Conservation (phyloP, 2,797 vertebrate genomes). For the Enteromius paludinosus region DNA sequence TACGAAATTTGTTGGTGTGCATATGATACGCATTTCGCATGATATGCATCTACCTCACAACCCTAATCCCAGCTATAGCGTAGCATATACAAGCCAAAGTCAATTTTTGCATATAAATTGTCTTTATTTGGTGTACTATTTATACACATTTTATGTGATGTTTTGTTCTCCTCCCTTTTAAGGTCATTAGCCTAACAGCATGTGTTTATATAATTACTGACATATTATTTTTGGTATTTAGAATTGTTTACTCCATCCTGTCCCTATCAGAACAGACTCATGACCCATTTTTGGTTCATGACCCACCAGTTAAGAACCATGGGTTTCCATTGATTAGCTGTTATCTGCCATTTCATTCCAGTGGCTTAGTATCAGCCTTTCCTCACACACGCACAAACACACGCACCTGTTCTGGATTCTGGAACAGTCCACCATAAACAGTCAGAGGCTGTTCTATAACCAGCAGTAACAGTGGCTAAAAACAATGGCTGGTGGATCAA, state of each 20-base stretch:
- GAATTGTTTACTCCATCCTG: neutral
- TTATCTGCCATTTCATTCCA: constrained; percentile 57
- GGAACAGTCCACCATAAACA: constrained; percentile 8
- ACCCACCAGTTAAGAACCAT: constrained; percentile 27
- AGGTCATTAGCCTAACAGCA: neutral
- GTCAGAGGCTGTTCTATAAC: constrained; percentile 26
- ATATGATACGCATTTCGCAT: too few species aligned
- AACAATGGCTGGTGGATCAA: constrained; percentile 60
- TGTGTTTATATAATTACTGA: neutral
- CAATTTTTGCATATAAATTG: too few species aligned
- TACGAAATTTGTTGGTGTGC: too few species aligned
- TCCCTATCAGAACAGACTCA: neutral
- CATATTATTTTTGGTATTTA: neutral
- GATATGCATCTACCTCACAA: too few species aligned
- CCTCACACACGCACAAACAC: constrained; percentile 44
- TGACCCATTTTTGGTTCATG: neutral
- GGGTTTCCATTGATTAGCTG: constrained; percentile 57
- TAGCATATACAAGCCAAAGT: too few species aligned
- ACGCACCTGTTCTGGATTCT: constrained; percentile 30
- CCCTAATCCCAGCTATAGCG: too few species aligned
- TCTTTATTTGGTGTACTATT: too few species aligned
- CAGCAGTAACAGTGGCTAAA: constrained; percentile 43
- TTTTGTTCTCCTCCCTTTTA: neutral
- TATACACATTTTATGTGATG: too few species aligned
- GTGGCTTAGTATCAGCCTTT: constrained; percentile 51